Evolutionary conservation across 2,113 vertebrate species (phyloP).

Genomic region (Tiliqua scincoides): DNA sequence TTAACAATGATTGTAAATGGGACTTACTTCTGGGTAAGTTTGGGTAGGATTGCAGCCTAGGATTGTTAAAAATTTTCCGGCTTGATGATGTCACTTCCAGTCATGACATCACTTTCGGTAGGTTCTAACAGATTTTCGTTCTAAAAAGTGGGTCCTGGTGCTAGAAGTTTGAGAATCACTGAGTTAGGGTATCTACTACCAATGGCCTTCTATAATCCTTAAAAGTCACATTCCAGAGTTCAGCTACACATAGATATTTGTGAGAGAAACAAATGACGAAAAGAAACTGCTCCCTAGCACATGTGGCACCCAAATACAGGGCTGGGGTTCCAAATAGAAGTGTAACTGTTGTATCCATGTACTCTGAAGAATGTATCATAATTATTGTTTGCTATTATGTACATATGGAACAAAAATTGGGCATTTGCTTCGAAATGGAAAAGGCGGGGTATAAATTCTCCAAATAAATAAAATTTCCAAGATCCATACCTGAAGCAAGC

Average conservation of each 20-base stretch:
- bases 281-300: not conserved
- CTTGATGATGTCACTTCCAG: too few relatives aligned
- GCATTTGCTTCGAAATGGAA: too few relatives aligned
- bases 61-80: too few relatives aligned
- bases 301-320: not conserved
- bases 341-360: not conserved
- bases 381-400: not conserved
- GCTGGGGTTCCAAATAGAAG: not conserved
- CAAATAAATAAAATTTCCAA: too few relatives aligned
- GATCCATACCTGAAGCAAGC: conserved; percentile 87
- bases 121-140: too few relatives aligned
- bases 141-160: too few relatives aligned
- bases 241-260: not conserved
- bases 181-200: not conserved
- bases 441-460: too few relatives aligned
- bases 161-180: too few relatives aligned
- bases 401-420: not conserved
- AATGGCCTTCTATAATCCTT: not conserved
- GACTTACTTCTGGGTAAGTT: too few relatives aligned
- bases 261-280: not conserved
- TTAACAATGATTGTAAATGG: too few relatives aligned
- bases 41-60: too few relatives aligned
- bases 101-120: too few relatives aligned
- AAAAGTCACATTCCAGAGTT: not conserved
- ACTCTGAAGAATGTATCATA: not conserved